These are phyloP conservation scores for Baccha elongata DNA, from an alignment of 2,888 invertebrate genomes.

Conservation along the genomic window DNA sequence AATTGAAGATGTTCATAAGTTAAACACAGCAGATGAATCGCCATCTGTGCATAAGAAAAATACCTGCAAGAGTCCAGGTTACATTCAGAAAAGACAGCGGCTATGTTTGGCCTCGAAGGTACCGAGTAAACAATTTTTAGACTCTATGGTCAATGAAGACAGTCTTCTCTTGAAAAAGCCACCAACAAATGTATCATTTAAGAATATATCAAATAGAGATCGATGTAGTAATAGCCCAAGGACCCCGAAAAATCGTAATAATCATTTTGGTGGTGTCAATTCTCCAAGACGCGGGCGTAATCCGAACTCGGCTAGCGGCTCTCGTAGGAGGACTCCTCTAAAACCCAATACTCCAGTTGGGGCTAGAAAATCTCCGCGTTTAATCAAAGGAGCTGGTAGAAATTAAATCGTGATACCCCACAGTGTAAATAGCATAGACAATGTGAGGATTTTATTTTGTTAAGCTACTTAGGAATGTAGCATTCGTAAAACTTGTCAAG, in stretches of 20 bases:
- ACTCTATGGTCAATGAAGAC: constrained; percentile 65
- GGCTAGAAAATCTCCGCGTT: constrained; percentile 40
- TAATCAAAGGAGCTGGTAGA: constrained; percentile 8
- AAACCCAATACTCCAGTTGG: constrained; percentile 35
- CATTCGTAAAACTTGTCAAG: background rate
- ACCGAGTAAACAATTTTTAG: constrained; percentile 62
- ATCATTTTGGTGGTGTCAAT: constrained; percentile 57
- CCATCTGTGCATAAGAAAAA: constrained; percentile 72
- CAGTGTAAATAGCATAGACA: background rate
- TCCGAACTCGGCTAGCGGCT: constrained; percentile 22
- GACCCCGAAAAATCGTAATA: constrained; percentile 54
- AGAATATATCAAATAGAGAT: constrained; percentile 45
- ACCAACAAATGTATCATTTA: constrained; percentile 36
- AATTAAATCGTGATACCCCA: background rate
- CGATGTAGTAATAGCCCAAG: constrained; percentile 49
- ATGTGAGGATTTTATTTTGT: background rate
- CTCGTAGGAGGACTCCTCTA: constrained; percentile 34
- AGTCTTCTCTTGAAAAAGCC: constrained; percentile 44
- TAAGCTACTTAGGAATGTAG: background rate
- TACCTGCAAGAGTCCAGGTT: constrained; percentile 72
- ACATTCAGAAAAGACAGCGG: constrained; percentile 70
- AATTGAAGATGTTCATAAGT: constrained; percentile 2
- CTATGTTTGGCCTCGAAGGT: constrained; percentile 53
- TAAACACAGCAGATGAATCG: constrained; percentile 27
- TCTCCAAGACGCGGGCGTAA: constrained; percentile 64